Evolutionary conservation across 64 coral and sea anemone species (phyloP).

Genomic region (Cladopsammia gracilis): DNA sequence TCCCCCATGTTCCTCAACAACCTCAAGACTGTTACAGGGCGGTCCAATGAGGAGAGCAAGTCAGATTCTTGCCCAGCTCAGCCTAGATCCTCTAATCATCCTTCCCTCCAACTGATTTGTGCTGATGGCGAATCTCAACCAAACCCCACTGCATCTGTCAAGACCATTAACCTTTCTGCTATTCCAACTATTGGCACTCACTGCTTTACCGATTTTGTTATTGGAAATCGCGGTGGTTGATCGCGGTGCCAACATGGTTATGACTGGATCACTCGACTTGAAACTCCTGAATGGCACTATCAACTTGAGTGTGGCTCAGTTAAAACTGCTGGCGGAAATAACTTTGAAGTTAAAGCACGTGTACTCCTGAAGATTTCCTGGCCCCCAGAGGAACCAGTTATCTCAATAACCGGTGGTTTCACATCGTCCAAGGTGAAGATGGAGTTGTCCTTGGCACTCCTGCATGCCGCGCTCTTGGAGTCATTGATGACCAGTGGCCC

Average conservation of each 20-base stretch:
- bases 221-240: conserved; percentile 49
- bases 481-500: conserved; percentile 49
- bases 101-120: conserved; percentile 8
- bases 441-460: conserved; percentile 50
- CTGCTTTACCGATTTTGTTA: conserved; percentile 17
- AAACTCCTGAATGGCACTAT: conserved; percentile 39
- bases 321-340: conserved; percentile 26
- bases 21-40: too few species aligned
- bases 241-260: conserved; percentile 41
- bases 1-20: too few species aligned
- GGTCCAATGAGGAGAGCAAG: too few species aligned
- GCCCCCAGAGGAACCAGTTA: not conserved
- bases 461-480: conserved; percentile 42
- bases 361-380: conserved; percentile 38
- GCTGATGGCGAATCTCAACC: conserved; percentile 12
- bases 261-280: conserved; percentile 46
- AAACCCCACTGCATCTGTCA: conserved; percentile 1
- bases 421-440: conserved; percentile 24
- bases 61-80: not conserved
- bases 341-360: conserved; percentile 40
- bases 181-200: conserved; percentile 22
- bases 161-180: not conserved
- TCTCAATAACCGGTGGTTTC: not conserved
- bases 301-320: conserved; percentile 34
- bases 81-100: not conserved